Percentiles rank a stretch among this genome's conserved stretches.
Conservation (phyloP, 30 jellyfish, hydroid and myxozoan species). For the Pseudorhiza aurosa region DNA sequence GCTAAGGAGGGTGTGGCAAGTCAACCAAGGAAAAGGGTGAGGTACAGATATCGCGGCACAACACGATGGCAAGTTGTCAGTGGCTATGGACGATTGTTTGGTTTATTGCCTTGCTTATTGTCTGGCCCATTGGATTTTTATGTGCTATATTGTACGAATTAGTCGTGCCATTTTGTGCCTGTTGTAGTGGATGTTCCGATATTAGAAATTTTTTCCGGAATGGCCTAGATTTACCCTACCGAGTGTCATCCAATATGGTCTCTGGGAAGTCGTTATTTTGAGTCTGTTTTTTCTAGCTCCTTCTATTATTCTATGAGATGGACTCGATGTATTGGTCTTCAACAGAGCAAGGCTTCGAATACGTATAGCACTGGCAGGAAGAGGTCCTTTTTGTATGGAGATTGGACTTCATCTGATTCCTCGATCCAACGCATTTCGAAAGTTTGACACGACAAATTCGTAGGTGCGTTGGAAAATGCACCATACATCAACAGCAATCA, state of each 20-base stretch:
- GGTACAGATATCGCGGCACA: not conserved
- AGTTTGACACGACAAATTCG: no score
- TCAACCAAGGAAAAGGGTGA: not conserved
- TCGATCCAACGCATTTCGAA: no score
- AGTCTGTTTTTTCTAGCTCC: no score
- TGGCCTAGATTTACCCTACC: slow-evolving; percentile 88
- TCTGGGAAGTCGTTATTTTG: slow-evolving; percentile 72
- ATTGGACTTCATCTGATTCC: no score
- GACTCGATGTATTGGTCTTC: no score
- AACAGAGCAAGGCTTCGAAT: no score
- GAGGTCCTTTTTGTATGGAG: no score
- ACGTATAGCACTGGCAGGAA: no score
- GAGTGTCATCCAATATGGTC: slow-evolving; percentile 82
- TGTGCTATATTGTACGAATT: slow-evolving; percentile 86
- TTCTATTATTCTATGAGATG: not conserved
- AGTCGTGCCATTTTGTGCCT: slow-evolving; percentile 88
- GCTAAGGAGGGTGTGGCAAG: no score
- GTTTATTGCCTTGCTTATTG: slow-evolving; percentile 78
- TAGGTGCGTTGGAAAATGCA: no score
- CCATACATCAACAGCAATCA: no score
- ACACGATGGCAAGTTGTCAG: slow-evolving; percentile 56
- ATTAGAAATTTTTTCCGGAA: slow-evolving; percentile 64
- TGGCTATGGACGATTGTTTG: slow-evolving; percentile 92
- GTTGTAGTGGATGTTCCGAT: slow-evolving; percentile 85
- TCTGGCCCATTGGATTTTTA: slow-evolving; percentile 92